Base-by-base conservation (phyloP, 2,113 vertebrate species). In the Hypanus sabinus region DNA sequence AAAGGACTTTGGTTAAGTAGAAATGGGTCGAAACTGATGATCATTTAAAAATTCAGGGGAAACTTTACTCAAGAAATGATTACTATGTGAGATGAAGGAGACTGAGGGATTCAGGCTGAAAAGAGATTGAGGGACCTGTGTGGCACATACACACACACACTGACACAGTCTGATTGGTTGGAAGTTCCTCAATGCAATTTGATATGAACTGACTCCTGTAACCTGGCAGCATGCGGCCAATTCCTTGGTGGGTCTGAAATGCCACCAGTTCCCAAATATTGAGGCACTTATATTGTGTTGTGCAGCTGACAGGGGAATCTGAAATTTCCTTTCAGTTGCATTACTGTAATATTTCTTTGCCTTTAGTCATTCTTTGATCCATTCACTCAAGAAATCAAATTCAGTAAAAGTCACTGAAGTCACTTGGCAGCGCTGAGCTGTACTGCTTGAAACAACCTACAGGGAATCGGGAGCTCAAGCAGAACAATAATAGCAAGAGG, bases 281-380 rank as follows among this genome's bases (percentile, higher is more conserved):
- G 85, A 88, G 57, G 12, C 30, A 62, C n/a, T 65, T 65, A 88
- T 65, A 62, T 65, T 88, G 57, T 8, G 30, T n/a, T 18, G 85
- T 62, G 20, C 85, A 65, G 38, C 85, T 33, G 85, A 65, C 30
- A 60, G 12, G 85, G 27, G 24, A 88, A 33, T 33, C 83, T 30
- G 20, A 87, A 1, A 87, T 87, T n/a, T 87, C 55, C 55, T 55
- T 27, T 16, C 30, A 33, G 85, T 57, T 62, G 85, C 30, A n/a
- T 65, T n/a, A 65, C 57, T 88, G 60, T 18, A 88, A 88, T 65
- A 88, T 65, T 65, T 65, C 85, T 65, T n/a, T 65, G 85, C 85
- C 85, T 88, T 88, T 57, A 33, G 85, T 88, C 85, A 88, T 65
- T 88, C 57, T 88, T 65, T 88, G 85, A 88, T 88, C 60, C 85